These are phyloP conservation scores for Anhinga rufa DNA, from an alignment of 2,113 vertebrate genomes.

Conservation along the genomic window DNA sequence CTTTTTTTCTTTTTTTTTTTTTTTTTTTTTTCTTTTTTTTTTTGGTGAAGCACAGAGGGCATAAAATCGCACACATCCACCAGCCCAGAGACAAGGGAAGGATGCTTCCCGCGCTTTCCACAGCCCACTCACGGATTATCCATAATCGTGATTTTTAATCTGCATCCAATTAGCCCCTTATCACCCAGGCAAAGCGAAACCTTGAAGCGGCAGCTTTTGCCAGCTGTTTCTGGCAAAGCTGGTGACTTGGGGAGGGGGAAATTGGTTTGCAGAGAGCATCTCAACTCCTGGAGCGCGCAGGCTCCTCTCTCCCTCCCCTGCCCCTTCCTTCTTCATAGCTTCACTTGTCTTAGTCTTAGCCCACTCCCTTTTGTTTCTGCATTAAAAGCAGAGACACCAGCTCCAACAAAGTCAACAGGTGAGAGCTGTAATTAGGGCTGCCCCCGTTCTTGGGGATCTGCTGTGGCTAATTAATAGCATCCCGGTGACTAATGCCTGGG, in stretches of 20 bases:
- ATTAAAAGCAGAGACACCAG: neutral
- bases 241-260: neutral
- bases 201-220: neutral
- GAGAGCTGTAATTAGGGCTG: neutral
- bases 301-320: neutral
- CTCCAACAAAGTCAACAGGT: neutral
- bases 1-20: neutral
- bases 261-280: neutral
- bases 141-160: neutral
- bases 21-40: neutral
- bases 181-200: neutral
- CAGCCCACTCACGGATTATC: neutral
- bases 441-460: neutral
- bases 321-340: neutral
- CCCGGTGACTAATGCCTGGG: neutral
- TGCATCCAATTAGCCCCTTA: constrained; percentile 2
- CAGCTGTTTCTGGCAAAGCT: neutral
- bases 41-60: neutral
- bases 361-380: neutral
- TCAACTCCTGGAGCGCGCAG: neutral
- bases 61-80: too few relatives aligned
- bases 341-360: neutral
- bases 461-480: neutral
- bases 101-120: neutral
- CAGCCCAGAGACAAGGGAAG: neutral